Evolutionary conservation across 2,113 vertebrate genomes (phyloP).

Genomic region (Carlito syrichta): DNA sequence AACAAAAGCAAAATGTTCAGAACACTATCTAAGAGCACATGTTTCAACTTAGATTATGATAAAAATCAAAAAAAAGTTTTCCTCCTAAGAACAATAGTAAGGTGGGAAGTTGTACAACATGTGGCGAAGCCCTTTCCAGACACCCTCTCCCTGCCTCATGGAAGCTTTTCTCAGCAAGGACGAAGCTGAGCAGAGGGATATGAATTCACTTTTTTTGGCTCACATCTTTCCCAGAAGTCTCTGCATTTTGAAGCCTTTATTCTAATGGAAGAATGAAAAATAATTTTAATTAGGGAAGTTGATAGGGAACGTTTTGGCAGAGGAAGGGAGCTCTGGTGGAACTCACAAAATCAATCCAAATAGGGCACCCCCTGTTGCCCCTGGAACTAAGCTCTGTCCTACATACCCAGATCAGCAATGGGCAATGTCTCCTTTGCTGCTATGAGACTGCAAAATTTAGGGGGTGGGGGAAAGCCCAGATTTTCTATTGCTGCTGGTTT

Average conservation of each 20-base stretch:
- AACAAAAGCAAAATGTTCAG: fast-evolving
- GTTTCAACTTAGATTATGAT: fast-evolving
- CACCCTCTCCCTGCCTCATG: fast-evolving
- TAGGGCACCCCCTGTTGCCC: neutral
- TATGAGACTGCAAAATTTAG: no score
- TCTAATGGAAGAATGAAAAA: neutral
- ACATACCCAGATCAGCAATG: neutral
- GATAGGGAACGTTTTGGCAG: neutral
- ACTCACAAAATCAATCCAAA: neutral
- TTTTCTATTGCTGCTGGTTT: fast-evolving
- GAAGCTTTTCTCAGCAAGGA: neutral
- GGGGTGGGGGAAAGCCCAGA: fast-evolving
- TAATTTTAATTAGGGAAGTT: neutral
- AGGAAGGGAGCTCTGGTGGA: neutral
- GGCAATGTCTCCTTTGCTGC: neutral
- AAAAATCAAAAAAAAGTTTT: fast-evolving
- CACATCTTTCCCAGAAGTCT: neutral
- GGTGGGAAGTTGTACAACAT: fast-evolving
- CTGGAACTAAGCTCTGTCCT: neutral
- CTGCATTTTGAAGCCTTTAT: neutral
- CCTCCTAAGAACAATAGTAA: fast-evolving
- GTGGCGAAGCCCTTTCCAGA: fast-evolving
- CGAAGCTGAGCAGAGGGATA: neutral
- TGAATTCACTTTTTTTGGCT: neutral
- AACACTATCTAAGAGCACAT: fast-evolving